These are phyloP conservation scores for Rhagoletis zephyria DNA, from an alignment of 1,140 invertebrate genomes.

Conservation along the genomic window DNA sequence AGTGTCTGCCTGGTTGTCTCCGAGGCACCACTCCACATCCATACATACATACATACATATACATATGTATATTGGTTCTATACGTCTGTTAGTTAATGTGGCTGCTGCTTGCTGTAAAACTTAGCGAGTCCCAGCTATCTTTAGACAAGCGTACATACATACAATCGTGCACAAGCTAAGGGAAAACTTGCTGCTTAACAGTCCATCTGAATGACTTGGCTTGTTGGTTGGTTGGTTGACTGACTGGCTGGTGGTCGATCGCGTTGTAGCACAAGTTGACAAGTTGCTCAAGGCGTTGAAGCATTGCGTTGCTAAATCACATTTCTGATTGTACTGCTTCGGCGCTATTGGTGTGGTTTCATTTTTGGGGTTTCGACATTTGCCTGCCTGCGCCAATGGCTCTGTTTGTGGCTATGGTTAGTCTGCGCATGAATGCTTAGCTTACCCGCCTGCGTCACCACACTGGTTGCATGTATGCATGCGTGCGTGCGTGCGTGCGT, in stretches of 20 bases:
- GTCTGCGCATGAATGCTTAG: conserved; percentile 31
- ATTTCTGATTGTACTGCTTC: not conserved
- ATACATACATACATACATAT: not conserved
- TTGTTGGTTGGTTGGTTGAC: not conserved
- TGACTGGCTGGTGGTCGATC: not conserved
- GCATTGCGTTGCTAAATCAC: conserved; percentile 33
- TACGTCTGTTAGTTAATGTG: not conserved
- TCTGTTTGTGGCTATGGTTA: not conserved
- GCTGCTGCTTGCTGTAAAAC: not conserved
- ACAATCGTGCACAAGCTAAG: not conserved
- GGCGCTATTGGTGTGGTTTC: not conserved
- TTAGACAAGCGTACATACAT: not conserved
- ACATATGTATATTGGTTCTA: not conserved
- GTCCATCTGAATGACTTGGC: not conserved
- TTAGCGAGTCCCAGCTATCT: not conserved
- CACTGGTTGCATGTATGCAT: not conserved
- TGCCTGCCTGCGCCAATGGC: not conserved
- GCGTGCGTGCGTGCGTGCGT: not conserved
- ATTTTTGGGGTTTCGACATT: not conserved
- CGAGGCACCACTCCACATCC: not conserved
- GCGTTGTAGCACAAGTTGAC: conserved; percentile 15
- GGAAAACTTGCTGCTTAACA: not conserved
- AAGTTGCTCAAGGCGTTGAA: conserved; percentile 29
- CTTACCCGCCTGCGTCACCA: conserved; percentile 7
- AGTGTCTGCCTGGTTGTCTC: conserved; percentile 27